Conservation (phyloP, 2,113 vertebrate species). For the Salvator merianae region DNA sequence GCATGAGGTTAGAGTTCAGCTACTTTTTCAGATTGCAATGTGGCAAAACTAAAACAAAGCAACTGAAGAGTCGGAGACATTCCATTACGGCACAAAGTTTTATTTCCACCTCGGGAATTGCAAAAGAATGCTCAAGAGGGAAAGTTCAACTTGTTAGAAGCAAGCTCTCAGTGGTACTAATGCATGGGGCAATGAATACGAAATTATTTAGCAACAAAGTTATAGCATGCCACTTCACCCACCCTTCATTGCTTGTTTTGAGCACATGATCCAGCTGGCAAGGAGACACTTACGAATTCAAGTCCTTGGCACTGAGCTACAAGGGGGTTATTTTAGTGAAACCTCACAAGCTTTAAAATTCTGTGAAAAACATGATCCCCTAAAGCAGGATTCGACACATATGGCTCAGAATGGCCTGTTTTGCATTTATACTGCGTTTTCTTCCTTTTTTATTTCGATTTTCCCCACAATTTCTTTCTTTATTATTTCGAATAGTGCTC, state of each 20-base stretch:
- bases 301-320: fast-evolving
- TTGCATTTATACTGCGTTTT: constrained; percentile 47
- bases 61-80: background rate
- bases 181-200: background rate
- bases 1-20: background rate
- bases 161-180: background rate
- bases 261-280: background rate
- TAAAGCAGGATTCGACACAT: background rate
- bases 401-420: constrained; percentile 44
- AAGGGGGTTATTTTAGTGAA: constrained; percentile 16
- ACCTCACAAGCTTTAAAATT: background rate
- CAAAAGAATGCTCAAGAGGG: background rate
- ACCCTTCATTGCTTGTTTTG: background rate
- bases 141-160: background rate
- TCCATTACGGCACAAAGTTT: background rate
- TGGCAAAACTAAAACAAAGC: background rate
- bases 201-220: background rate
- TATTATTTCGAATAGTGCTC: constrained; percentile 69
- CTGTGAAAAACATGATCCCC: constrained; percentile 9
- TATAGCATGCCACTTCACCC: background rate
- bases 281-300: background rate
- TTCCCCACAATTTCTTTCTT: constrained; percentile 50
- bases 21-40: background rate
- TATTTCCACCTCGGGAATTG: background rate
- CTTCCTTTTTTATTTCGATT: constrained; percentile 50